Evolutionary conservation across 64 coral and sea anemone species (phyloP), one percentile per base, ranked within the genome.

Genomic region (Catalaphyllia jardinei): DNA sequence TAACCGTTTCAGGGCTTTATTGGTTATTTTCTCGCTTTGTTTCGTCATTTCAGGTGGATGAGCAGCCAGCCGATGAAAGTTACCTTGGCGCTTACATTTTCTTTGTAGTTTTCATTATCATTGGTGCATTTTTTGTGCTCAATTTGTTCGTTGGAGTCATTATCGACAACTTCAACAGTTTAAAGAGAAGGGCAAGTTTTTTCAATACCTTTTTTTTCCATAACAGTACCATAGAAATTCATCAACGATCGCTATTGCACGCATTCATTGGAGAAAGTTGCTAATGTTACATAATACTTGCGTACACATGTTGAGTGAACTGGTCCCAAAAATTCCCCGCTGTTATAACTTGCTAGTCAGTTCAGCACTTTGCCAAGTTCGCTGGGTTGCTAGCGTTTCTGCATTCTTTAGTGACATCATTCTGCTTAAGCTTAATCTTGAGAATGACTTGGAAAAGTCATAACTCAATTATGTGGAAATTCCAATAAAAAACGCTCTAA

Each of bases 141-240:
- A 94, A 94, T 30, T 67, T 94, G n/a, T 89, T 94, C 49, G 93
- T 94, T 62, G 93, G 93, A 55, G 93, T 94, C 39, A 94, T 94
- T 63, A 94, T 94, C 19, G 93, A 94, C 74, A 94, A 94, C 39
- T 94, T 94, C 30, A 94, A 90, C 39, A 94, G 72, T 31, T 76
- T 94, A n/a, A 89, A 94, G 75, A 83, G 79, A 73, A 89, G 57
- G 82, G 87, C 22, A 49, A 80, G 18, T 92, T 30, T 65, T 33
- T 13, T 74, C 29, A 29, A 72, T 30, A 73, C 2, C 19, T 33
- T 39, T 46, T 28, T n/a, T 52, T 50, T 46, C 42, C 20, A n/a
- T n/a, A n/a, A n/a, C n/a, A 73, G 15, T 22, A 42, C 65, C 19
- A 49, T 73, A 52, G 52, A 60, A 74, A 73, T 22, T 46, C 42